Evolutionary conservation across 2,797 vertebrate genomes (phyloP).

Genomic region (Macrochelys suwanniensis): DNA sequence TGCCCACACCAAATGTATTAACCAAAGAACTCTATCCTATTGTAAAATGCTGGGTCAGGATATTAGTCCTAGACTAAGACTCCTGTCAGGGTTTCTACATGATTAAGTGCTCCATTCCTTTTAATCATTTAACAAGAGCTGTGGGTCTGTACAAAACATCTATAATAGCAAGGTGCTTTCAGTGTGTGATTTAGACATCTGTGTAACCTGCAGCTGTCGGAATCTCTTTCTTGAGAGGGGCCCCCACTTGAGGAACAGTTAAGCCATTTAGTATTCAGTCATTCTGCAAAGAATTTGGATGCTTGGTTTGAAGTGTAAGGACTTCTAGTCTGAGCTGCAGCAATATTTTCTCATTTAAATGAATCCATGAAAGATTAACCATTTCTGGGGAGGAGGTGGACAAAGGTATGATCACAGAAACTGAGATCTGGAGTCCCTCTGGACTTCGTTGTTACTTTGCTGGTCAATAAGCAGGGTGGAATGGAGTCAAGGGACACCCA

Average conservation of each 20-base stretch:
- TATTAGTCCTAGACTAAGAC: neutral
- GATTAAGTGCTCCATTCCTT: neutral
- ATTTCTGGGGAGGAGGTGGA: neutral
- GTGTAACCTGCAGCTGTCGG: slow-evolving; percentile 40
- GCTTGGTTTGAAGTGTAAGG: neutral
- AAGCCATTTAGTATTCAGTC: neutral
- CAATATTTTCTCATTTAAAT: neutral
- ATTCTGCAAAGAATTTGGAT: neutral
- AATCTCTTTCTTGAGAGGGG: slow-evolving; percentile 21
- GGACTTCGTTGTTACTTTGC: neutral
- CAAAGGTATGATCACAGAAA: neutral
- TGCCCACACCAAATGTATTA: neutral
- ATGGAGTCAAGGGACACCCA: neutral
- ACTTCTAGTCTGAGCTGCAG: neutral
- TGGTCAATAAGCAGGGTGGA: neutral
- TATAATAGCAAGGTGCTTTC: neutral
- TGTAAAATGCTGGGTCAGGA: neutral
- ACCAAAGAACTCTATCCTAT: neutral
- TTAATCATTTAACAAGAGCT: neutral
- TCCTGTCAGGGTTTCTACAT: neutral
- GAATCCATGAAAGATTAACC: rapidly evolving
- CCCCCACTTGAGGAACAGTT: neutral
- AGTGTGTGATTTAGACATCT: neutral
- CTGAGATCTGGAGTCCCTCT: neutral
- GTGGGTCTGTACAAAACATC: neutral